Evolutionary conservation across 1,140 invertebrate genomes (phyloP).

Genomic region (Caenorhabditis tropicalis): DNA sequence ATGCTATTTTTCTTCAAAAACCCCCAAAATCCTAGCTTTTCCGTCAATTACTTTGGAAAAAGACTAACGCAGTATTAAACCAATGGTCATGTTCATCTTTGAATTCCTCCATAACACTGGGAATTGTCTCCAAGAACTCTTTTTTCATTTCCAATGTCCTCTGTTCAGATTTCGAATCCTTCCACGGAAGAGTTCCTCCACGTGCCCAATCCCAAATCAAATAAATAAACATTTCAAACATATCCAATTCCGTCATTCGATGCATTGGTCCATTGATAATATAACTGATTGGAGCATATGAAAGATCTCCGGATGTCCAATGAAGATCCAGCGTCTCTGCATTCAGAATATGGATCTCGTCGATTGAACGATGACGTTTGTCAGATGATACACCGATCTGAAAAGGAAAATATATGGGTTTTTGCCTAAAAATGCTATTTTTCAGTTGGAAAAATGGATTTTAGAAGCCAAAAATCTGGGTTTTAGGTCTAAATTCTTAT

Average conservation of each 20-base stretch:
- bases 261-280: not conserved
- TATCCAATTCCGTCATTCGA: conserved; percentile 17
- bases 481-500: no score
- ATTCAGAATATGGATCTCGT: not conserved
- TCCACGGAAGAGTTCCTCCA: conserved; percentile 1
- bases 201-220: not conserved
- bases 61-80: not conserved
- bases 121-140: not conserved
- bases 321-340: not conserved
- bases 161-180: not conserved
- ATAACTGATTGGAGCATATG: not conserved
- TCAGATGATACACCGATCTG: not conserved
- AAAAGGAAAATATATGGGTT: not conserved
- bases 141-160: not conserved
- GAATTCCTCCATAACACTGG: no score
- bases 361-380: conserved; percentile 2
- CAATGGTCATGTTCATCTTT: not conserved
- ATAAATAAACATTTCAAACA: not conserved
- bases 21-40: no score
- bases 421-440: not conserved
- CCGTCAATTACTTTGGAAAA: no score
- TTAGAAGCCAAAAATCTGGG: not conserved
- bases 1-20: no score
- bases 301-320: not conserved
- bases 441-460: not conserved